A percentile compares a stretch with the other conserved stretches of the same genome.
Conservation (phyloP, 2,797 vertebrate genomes). For the Amblyopsis hoosieri region DNA sequence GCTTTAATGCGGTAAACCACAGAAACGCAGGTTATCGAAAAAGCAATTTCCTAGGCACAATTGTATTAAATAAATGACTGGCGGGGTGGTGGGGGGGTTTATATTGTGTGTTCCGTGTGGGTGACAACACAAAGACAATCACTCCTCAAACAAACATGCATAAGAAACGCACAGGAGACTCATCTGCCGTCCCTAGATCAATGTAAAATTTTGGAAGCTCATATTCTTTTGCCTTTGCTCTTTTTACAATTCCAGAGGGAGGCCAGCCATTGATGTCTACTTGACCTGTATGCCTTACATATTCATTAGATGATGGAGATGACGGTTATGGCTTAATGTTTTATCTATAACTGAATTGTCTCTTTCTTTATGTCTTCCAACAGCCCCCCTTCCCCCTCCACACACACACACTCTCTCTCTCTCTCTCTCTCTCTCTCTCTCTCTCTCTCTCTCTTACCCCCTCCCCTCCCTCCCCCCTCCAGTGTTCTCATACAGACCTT, state of each 20-base stretch:
- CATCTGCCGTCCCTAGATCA: conserved; percentile 56
- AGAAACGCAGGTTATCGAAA: conserved; percentile 64
- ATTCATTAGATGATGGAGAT: conserved; percentile 73
- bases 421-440: conserved; percentile 8
- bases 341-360: conserved; percentile 54
- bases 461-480: background rate
- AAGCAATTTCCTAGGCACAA: conserved; percentile 64
- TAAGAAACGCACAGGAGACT: conserved; percentile 45
- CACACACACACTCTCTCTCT: background rate
- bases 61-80: conserved; percentile 69
- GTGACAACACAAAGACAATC: conserved; percentile 1
- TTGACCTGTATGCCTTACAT: conserved; percentile 76
- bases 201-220: conserved; percentile 11
- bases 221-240: conserved; percentile 27
- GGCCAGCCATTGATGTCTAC: conserved; percentile 68
- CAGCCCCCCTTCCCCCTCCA: background rate
- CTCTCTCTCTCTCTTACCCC: background rate
- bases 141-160: conserved; percentile 13
- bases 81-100: conserved; percentile 48
- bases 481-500: conserved; percentile 51
- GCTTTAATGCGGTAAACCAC: conserved; percentile 69
- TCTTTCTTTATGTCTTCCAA: background rate
- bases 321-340: conserved; percentile 59
- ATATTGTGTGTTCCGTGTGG: conserved; percentile 23
- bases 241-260: conserved; percentile 47